Evolutionary conservation across 2,888 invertebrate genomes (phyloP).

Genomic region (Drosophila nigricruria): DNA sequence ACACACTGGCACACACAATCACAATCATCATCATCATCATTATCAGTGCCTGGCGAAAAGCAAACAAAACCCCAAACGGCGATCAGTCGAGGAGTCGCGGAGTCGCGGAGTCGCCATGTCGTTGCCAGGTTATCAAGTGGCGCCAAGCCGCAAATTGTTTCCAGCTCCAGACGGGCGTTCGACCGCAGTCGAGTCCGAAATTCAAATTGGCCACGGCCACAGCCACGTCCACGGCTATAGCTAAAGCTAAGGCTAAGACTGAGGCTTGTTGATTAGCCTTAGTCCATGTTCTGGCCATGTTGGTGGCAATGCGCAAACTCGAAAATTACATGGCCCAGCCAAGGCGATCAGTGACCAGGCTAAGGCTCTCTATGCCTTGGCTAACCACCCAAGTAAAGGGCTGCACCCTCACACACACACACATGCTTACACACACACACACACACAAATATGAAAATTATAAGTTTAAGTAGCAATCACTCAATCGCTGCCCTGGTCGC

Average conservation of each 20-base stretch:
- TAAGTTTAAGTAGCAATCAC: constrained; percentile 85
- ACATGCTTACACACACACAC: constrained; percentile 26
- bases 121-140: constrained; percentile 80
- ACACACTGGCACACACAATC: constrained; percentile 18
- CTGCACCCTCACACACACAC: constrained; percentile 54
- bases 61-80: constrained; percentile 52
- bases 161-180: constrained; percentile 43
- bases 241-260: background rate
- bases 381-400: constrained; percentile 65
- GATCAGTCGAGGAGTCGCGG: constrained; percentile 21
- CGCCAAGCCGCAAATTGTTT: constrained; percentile 82
- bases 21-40: constrained; percentile 79
- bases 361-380: constrained; percentile 1
- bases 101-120: constrained; percentile 27
- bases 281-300: constrained; percentile 74
- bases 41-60: constrained; percentile 65
- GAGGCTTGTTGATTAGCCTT: constrained; percentile 57
- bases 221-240: background rate
- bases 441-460: constrained; percentile 85
- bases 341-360: constrained; percentile 34
- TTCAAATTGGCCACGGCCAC: constrained; percentile 77
- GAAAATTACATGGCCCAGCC: constrained; percentile 72
- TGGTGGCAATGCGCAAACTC: constrained; percentile 82
- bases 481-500: constrained; percentile 80
- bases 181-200: constrained; percentile 45